Evolutionary conservation across 2,888 invertebrate genomes (phyloP).

Genomic region (Nemapogon koenigi): DNA sequence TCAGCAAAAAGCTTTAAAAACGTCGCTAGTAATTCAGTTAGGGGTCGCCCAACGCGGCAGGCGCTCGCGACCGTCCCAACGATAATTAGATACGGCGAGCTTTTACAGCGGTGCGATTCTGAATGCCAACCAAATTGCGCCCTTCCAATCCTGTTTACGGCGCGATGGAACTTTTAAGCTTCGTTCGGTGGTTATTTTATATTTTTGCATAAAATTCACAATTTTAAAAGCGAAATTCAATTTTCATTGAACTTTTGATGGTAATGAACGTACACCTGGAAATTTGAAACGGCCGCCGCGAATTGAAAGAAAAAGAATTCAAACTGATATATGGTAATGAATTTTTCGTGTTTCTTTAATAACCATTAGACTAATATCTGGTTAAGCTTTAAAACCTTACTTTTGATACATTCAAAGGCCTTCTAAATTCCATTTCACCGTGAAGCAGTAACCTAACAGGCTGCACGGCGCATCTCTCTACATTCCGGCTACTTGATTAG

Average conservation of each 20-base stretch:
- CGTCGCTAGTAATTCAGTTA: slow-evolving; percentile 51
- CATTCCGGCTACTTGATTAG: slow-evolving; percentile 38
- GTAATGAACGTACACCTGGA: too few relatives aligned
- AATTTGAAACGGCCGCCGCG: too few relatives aligned
- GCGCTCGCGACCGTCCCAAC: slow-evolving; percentile 28
- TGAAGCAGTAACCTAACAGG: slow-evolving; percentile 19
- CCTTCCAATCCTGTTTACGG: slow-evolving; percentile 55
- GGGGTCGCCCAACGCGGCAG: slow-evolving; percentile 23
- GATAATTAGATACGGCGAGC: slow-evolving; percentile 63
- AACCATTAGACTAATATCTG: slow-evolving; percentile 5
- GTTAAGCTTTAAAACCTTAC: slow-evolving; percentile 3
- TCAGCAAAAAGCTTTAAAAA: slow-evolving; percentile 57
- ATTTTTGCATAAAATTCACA: slow-evolving; percentile 17
- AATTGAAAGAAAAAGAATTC: too few relatives aligned
- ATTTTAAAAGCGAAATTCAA: slow-evolving; percentile 2
- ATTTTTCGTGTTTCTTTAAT: slow-evolving; percentile 8
- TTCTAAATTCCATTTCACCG: slow-evolving; percentile 11
- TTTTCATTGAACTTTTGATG: slow-evolving; percentile 1
- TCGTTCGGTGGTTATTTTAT: slow-evolving; percentile 31
- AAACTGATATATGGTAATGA: too few relatives aligned
- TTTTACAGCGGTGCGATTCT: slow-evolving; percentile 55
- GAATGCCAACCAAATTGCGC: slow-evolving; percentile 60
- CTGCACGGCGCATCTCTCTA: slow-evolving; percentile 24
- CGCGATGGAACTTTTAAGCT: slow-evolving; percentile 37
- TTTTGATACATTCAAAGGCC: slow-evolving; percentile 8